phyloP scores from a whole-genome alignment of 2,113 vertebrate species.

The Pituophis catenifer region DNA sequence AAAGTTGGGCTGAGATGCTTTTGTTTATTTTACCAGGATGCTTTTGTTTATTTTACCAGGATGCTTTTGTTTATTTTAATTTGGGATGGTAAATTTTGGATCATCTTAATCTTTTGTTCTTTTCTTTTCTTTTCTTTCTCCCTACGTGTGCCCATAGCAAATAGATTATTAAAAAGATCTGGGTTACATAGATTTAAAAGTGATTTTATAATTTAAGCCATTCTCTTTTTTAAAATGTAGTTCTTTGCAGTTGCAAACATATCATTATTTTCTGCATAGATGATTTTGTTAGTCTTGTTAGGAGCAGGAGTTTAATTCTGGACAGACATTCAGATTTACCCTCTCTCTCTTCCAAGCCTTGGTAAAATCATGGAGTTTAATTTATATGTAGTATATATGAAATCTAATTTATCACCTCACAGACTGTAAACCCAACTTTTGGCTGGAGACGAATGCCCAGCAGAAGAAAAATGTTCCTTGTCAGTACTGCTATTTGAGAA shows the following conservation, averaged over 20 bases:
- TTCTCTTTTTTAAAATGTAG: neutral
- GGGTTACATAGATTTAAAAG: neutral
- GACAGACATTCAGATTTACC: neutral
- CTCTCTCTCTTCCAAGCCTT: neutral
- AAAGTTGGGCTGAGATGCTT: neutral
- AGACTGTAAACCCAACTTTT: neutral
- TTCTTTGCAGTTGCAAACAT: neutral
- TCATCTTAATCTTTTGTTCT: neutral
- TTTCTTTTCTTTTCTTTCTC: neutral
- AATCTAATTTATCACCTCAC: neutral
- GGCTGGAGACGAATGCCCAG: neutral
- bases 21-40: neutral
- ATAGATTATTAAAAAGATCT: neutral
- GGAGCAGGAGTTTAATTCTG: neutral
- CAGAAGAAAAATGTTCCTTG: neutral
- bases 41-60: no score
- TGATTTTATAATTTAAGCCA: neutral
- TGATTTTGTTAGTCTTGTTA: neutral
- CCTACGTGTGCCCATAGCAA: neutral
- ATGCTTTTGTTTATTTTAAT: neutral
- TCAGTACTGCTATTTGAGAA: neutral
- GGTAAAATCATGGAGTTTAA: neutral
- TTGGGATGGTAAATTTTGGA: neutral
- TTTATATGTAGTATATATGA: neutral
- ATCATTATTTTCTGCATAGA: neutral